Evolutionary conservation across 1,140 invertebrate species (phyloP).

Genomic region (Drosophila neocordata): DNA sequence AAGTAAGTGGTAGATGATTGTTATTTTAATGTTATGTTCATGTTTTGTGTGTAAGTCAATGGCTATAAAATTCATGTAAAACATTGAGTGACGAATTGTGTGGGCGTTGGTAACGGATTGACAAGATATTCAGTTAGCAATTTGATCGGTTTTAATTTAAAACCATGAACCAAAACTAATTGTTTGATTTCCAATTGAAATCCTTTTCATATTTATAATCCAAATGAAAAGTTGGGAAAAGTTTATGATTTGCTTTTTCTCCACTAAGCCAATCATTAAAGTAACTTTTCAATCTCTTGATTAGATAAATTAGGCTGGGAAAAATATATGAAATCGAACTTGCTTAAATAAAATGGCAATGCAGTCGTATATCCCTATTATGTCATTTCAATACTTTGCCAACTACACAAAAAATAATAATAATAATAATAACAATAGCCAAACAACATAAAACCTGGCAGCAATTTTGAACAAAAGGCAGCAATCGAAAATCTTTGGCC

Average conservation of each 20-base stretch:
- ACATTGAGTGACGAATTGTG: constrained; percentile 72
- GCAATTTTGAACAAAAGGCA: constrained; percentile 27
- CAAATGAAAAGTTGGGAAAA: neutral
- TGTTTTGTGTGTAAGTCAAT: constrained; percentile 31
- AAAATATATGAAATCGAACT: too few relatives aligned
- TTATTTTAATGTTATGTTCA: constrained; percentile 79
- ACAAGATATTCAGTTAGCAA: constrained; percentile 42
- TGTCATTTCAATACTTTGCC: neutral
- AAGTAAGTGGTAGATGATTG: constrained; percentile 78
- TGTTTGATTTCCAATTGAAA: neutral
- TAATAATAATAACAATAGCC: neutral
- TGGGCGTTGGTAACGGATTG: constrained; percentile 76
- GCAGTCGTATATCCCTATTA: neutral
- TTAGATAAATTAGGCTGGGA: too few relatives aligned
- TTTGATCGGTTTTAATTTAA: neutral
- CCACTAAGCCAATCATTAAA: too few relatives aligned
- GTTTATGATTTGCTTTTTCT: too few relatives aligned
- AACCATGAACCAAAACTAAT: neutral
- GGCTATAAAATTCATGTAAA: constrained; percentile 12
- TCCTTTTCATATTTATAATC: neutral
- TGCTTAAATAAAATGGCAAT: too few relatives aligned
- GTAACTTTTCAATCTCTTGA: too few relatives aligned
- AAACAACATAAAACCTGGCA: neutral
- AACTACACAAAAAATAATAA: neutral
- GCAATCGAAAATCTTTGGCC: constrained; percentile 49